A percentile compares a stretch with the other conserved stretches of the same genome.
Evolutionary conservation across 2,888 invertebrate genomes (phyloP).

Genomic region (Lydus trimaculatus): DNA sequence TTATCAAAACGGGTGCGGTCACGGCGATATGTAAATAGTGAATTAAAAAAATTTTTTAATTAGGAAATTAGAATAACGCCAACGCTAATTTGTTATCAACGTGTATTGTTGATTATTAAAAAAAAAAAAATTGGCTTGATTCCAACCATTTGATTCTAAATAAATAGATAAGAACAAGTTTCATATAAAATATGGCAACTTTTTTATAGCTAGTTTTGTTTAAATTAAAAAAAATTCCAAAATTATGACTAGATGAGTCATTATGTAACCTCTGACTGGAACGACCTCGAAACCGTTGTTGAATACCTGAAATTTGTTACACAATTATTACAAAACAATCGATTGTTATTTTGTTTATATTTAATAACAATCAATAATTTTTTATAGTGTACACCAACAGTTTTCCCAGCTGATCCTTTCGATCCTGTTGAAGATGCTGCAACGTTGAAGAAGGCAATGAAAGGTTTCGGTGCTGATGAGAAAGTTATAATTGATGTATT

Average conservation of each 20-base stretch:
- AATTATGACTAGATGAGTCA: neutral
- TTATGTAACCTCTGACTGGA: neutral
- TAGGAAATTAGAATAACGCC: too few species aligned
- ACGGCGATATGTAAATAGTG: neutral
- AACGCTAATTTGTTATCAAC: too few species aligned
- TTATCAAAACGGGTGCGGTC: neutral
- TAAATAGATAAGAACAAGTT: neutral
- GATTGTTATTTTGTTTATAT: neutral
- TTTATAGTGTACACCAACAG: conserved; percentile 83
- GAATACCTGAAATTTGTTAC: neutral
- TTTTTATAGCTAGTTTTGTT: neutral
- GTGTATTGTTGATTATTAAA: neutral
- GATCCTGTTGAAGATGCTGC: conserved; percentile 86
- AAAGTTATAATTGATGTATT: conserved; percentile 90
- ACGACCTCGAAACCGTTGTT: neutral
- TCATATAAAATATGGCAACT: too few species aligned
- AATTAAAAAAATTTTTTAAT: too few species aligned
- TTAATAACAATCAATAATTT: conserved; percentile 10
- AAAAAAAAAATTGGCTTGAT: neutral
- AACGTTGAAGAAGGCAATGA: conserved; percentile 88
- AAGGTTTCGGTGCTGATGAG: conserved; percentile 92
- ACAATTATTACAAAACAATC: neutral
- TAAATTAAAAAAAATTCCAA: neutral
- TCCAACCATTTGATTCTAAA: neutral
- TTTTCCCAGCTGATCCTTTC: conserved; percentile 86